These are phyloP conservation scores for Hippocampus barbouri DNA, from an alignment of 2,113 vertebrate genomes.

Conservation along the genomic window DNA sequence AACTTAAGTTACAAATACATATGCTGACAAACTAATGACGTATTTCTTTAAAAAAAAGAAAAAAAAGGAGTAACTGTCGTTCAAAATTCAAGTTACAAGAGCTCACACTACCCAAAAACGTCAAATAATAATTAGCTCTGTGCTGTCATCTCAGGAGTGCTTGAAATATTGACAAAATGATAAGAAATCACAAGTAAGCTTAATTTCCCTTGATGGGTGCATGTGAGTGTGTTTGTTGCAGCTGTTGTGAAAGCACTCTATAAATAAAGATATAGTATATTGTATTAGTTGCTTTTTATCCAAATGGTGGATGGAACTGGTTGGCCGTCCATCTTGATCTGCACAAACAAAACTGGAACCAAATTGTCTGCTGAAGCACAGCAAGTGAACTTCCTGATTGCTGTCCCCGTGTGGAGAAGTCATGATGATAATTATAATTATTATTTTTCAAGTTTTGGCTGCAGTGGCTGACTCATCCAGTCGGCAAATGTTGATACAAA, in stretches of 20 bases:
- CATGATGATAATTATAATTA: neutral
- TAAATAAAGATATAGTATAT: no score
- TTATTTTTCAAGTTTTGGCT: neutral
- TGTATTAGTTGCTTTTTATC: neutral
- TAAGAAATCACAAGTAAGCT: neutral
- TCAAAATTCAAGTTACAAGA: neutral
- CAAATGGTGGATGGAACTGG: neutral
- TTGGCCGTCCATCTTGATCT: neutral
- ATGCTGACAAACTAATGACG: no score
- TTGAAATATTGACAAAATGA: neutral
- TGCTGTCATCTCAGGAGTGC: neutral
- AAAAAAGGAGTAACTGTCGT: neutral
- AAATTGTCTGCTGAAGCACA: neutral
- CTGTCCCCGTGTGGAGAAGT: neutral
- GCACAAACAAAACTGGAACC: neutral
- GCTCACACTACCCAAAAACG: neutral
- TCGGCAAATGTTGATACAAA: neutral
- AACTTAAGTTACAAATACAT: no score
- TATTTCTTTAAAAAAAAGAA: no score
- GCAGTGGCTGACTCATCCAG: neutral
- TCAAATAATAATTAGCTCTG: neutral
- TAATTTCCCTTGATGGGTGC: neutral
- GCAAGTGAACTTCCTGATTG: neutral
- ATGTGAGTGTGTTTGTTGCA: neutral
- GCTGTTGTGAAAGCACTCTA: no score